A percentile compares a stretch with the other conserved stretches of the same genome.
These are phyloP conservation scores for Drosophila pseudotakahashii DNA, from an alignment of 2,888 invertebrate species.

Conservation along the genomic window DNA sequence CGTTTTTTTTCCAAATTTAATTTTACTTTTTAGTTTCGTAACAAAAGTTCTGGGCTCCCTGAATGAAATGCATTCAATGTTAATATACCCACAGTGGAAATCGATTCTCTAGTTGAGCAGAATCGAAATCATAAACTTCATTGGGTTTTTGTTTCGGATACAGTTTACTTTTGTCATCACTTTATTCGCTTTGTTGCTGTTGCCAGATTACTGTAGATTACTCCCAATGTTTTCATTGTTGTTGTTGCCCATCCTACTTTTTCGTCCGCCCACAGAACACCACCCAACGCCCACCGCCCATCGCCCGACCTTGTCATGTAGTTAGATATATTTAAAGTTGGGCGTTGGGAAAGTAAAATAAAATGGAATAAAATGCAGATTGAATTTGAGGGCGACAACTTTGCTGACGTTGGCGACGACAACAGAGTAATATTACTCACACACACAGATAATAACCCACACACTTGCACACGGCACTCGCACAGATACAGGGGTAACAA, in stretches of 20 bases:
- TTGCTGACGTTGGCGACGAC: conserved; percentile 57
- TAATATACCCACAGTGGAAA: conserved; percentile 10
- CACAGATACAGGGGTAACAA: conserved; percentile 11
- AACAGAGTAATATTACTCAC: conserved; percentile 56
- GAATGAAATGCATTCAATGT: not conserved
- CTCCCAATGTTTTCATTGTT: conserved; percentile 1
- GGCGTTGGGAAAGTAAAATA: conserved; percentile 42
- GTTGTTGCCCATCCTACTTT: not conserved
- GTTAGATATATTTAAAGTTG: conserved; percentile 51
- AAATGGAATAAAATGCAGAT: conserved; percentile 70
- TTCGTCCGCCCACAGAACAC: not conserved
- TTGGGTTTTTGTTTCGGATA: not conserved
- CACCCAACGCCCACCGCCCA: not conserved
- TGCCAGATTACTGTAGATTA: conserved; percentile 32
- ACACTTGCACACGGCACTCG: conserved; percentile 7
- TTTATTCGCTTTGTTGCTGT: conserved; percentile 32
- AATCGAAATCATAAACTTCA: conserved; percentile 13
- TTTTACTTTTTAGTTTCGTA: conserved; percentile 2
- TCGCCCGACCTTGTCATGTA: conserved; percentile 30
- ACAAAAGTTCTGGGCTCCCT: conserved; percentile 1
- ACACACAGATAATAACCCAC: conserved; percentile 16
- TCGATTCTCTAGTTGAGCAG: conserved; percentile 15
- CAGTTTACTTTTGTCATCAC: conserved; percentile 29
- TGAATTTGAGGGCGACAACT: conserved; percentile 63
- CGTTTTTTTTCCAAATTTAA: not conserved